phyloP scores from a whole-genome alignment of 2,888 invertebrate species.

The Drosophila mulleri region DNA sequence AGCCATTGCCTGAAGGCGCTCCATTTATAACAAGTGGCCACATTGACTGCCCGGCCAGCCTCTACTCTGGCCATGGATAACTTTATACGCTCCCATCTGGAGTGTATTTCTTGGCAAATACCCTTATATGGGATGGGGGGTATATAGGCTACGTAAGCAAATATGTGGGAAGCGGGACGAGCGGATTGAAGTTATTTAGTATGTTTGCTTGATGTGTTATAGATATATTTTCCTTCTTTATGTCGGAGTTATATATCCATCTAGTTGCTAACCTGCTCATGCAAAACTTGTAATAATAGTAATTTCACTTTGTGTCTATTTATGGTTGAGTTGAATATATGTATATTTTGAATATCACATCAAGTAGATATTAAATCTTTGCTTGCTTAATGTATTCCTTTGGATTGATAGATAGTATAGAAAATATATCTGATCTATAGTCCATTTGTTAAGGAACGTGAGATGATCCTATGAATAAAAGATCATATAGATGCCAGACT shows the following conservation, averaged over 20 bases:
- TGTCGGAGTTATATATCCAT: background rate
- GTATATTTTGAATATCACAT: too few species aligned
- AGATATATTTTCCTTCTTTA: background rate
- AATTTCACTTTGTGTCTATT: background rate
- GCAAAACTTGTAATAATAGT: too few species aligned
- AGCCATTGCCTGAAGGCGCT: constrained; percentile 75
- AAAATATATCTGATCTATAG: too few species aligned
- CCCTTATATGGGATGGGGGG: background rate
- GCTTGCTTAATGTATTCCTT: too few species aligned
- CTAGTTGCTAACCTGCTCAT: background rate
- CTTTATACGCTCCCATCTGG: constrained; percentile 47
- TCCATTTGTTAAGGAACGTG: too few species aligned
- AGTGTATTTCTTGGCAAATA: constrained; percentile 43
- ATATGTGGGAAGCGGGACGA: background rate
- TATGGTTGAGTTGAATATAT: too few species aligned
- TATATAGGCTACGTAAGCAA: background rate
- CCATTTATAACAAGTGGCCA: constrained; percentile 80
- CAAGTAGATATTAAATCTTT: too few species aligned
- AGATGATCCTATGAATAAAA: background rate
- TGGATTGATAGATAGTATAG: too few species aligned
- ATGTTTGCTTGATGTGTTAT: background rate
- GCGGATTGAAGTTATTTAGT: background rate
- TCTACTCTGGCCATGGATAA: constrained; percentile 39
- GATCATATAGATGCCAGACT: too few species aligned
- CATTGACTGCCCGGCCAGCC: constrained; percentile 39